Conservation (phyloP, 2,888 invertebrate genomes). For the Rhimphoctona megacephalus region DNA sequence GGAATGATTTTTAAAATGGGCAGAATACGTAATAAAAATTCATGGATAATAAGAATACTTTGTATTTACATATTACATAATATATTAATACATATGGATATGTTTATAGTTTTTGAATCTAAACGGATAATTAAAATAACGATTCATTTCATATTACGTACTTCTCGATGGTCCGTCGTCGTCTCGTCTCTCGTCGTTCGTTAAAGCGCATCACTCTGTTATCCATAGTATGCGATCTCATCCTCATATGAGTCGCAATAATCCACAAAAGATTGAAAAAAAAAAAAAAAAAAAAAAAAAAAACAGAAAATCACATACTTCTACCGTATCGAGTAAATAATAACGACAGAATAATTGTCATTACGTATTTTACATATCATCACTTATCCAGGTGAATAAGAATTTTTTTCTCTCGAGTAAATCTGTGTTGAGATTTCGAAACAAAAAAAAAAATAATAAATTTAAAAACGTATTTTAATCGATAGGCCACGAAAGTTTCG, state of each 20-base stretch:
- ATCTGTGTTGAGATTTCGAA: constrained; percentile 1
- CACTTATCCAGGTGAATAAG: constrained; percentile 73
- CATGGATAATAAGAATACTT: not conserved
- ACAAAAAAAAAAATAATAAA: not conserved
- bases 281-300: not conserved
- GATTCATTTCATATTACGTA: constrained; percentile 60
- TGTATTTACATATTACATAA: not conserved
- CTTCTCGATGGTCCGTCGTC: constrained; percentile 57
- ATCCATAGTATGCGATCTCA: not conserved
- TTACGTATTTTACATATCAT: constrained; percentile 68
- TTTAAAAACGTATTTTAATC: not conserved
- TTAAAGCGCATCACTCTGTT: constrained; percentile 50
- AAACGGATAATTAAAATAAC: constrained; percentile 19
- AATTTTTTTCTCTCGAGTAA: constrained; percentile 10
- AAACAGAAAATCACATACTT: not conserved
- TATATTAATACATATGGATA: not conserved
- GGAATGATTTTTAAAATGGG: no score
- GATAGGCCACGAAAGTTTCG: constrained; percentile 16
- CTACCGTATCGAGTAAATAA: constrained; percentile 32
- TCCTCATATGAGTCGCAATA: not conserved
- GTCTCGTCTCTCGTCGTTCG: constrained; percentile 62
- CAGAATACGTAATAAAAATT: not conserved
- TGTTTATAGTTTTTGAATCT: not conserved
- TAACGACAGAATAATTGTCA: constrained; percentile 46
- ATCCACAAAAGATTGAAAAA: no score